Percentiles rank a stretch among this genome's conserved stretches.
phyloP scores from a whole-genome alignment of 2,797 vertebrate species.

The Diplodus puntazzo region DNA sequence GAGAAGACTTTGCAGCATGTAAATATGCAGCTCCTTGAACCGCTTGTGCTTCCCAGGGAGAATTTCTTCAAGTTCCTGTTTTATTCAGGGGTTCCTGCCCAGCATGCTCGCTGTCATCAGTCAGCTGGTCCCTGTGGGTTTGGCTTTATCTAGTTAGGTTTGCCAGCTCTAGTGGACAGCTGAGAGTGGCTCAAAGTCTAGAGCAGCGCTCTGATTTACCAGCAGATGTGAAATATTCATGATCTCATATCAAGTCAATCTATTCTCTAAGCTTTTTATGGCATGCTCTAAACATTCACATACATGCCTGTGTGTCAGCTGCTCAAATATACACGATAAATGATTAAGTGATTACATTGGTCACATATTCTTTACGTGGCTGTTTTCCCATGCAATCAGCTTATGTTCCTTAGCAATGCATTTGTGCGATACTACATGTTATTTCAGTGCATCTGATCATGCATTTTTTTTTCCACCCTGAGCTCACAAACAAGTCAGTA shows the following conservation, averaged over 20 bases:
- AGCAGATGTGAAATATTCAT: slow-evolving; percentile 59
- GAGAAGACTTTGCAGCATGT: not conserved
- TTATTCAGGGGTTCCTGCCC: slow-evolving; percentile 41
- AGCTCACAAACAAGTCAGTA: slow-evolving; percentile 61
- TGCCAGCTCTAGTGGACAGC: slow-evolving; percentile 23
- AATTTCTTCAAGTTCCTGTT: slow-evolving; percentile 9
- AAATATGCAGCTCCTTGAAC: slow-evolving; percentile 10
- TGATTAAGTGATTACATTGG: not conserved
- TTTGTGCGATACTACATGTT: not conserved
- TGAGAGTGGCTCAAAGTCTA: slow-evolving; percentile 31
- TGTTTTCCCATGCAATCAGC: not conserved
- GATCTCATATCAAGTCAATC: slow-evolving; percentile 49
- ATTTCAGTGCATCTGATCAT: slow-evolving; percentile 4
- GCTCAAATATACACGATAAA: not conserved
- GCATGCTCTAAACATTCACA: slow-evolving; percentile 41
- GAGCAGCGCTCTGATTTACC: slow-evolving; percentile 38
- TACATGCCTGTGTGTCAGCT: not conserved
- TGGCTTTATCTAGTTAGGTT: slow-evolving; percentile 15
- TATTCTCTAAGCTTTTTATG: slow-evolving; percentile 12
- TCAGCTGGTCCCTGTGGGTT: slow-evolving; percentile 29
- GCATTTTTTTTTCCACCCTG: slow-evolving; percentile 12
- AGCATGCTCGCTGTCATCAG: slow-evolving; percentile 31
- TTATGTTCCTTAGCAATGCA: not conserved
- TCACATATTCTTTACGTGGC: not conserved
- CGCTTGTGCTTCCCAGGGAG: slow-evolving; percentile 2